Conservation (phyloP, 35 echinoderm and acorn worm genomes). For the Diadema setosum region DNA sequence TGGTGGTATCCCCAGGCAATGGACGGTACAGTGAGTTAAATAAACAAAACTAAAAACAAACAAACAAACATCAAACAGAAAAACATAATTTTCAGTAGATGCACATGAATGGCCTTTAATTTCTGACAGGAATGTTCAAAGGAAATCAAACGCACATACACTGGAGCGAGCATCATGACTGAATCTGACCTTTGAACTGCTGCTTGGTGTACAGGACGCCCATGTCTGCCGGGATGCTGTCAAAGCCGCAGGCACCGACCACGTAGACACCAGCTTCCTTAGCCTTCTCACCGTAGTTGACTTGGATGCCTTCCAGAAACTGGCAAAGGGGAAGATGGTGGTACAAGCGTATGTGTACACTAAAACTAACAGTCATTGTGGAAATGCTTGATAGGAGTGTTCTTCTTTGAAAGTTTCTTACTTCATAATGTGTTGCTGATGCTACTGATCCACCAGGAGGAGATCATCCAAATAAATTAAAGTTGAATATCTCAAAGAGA, state of each 20-base stretch:
- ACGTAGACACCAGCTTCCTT: conserved; percentile 76
- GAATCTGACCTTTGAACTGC: conserved; percentile 68
- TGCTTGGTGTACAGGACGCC: conserved; percentile 64
- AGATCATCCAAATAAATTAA: too few relatives aligned
- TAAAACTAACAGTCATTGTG: too few relatives aligned
- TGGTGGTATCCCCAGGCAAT: too few relatives aligned
- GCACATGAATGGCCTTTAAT: neutral
- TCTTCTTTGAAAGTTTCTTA: too few relatives aligned
- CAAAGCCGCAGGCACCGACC: conserved; percentile 85
- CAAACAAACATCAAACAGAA: too few relatives aligned
- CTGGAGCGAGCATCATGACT: neutral
- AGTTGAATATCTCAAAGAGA: too few relatives aligned
- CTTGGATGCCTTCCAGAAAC: conserved; percentile 76
- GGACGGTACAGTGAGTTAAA: too few relatives aligned
- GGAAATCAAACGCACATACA: neutral
- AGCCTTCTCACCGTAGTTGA: conserved; percentile 70
- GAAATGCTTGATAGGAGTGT: too few relatives aligned
- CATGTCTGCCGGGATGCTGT: conserved; percentile 94
- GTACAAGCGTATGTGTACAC: too few relatives aligned
- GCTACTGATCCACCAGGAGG: too few relatives aligned
- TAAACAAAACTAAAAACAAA: too few relatives aligned
- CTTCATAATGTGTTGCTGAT: too few relatives aligned
- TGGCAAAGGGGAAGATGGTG: neutral
- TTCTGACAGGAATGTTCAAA: neutral
- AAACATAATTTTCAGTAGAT: neutral